A percentile compares a stretch with the other conserved stretches of the same genome.
Conservation (phyloP, 2,888 invertebrate species). For the Altica lythri region DNA sequence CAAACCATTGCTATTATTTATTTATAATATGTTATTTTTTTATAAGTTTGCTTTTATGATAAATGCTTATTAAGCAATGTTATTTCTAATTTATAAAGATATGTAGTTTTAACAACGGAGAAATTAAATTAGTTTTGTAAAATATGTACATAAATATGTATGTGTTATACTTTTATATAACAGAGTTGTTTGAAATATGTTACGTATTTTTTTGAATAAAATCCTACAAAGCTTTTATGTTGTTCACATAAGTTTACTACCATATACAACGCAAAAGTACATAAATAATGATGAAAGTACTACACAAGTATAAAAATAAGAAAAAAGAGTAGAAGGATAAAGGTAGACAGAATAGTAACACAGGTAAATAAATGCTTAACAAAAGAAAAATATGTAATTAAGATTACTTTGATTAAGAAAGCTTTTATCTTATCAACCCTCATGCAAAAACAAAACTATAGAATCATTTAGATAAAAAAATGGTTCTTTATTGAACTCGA, state of each 20-base stretch:
- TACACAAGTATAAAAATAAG: no score
- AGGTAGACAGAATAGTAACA: no score
- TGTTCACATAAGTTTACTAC: background rate
- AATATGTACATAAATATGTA: slow-evolving; percentile 37
- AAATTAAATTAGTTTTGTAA: slow-evolving; percentile 24
- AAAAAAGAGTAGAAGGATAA: no score
- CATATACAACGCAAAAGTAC: no score
- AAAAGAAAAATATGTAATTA: no score
- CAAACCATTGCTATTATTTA: slow-evolving; percentile 26
- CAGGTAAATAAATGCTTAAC: no score
- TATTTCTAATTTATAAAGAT: slow-evolving; percentile 4
- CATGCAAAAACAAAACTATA: no score
- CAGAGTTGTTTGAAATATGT: slow-evolving; percentile 35
- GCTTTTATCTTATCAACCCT: no score
- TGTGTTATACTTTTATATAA: slow-evolving; percentile 37
- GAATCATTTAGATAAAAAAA: no score
- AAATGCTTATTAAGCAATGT: slow-evolving; percentile 1
- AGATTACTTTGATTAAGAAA: no score
- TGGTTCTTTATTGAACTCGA: no score
- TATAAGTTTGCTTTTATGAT: background rate
- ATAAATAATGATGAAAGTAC: no score
- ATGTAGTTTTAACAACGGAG: background rate
- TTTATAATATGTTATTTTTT: slow-evolving; percentile 14
- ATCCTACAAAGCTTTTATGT: slow-evolving; percentile 26
- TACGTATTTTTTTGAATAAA: slow-evolving; percentile 39